Conservation (phyloP, 2,888 invertebrate genomes). For the Carabus problematicus region DNA sequence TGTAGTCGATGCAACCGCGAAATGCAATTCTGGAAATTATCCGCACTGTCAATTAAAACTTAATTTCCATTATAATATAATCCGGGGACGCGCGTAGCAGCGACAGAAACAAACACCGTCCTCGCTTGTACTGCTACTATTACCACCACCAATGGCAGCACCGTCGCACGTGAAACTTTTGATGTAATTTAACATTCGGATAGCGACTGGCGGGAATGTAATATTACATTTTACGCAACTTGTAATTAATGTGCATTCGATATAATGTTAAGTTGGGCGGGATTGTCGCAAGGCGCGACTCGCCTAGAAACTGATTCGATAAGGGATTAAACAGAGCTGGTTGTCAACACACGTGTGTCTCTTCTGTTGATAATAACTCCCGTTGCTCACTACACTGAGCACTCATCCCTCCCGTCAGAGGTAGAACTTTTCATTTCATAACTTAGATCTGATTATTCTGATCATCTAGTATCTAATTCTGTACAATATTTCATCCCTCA, state of each 20-base stretch:
- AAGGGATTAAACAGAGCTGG: no score
- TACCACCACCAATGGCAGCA: not conserved
- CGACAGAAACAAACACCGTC: slow-evolving; percentile 39
- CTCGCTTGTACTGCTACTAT: not conserved
- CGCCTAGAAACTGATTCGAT: no score
- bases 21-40: slow-evolving; percentile 46
- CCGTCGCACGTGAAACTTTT: slow-evolving; percentile 30
- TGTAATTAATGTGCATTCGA: slow-evolving; percentile 40
- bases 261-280: slow-evolving; percentile 1
- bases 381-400: no score
- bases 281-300: no score
- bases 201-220: slow-evolving; percentile 36
- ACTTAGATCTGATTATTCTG: no score
- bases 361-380: no score
- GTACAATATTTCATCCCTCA: no score
- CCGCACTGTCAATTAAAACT: slow-evolving; percentile 55
- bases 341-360: no score
- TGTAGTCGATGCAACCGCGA: slow-evolving; percentile 42
- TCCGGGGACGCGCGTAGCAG: slow-evolving; percentile 47
- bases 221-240: slow-evolving; percentile 41
- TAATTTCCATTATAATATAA: slow-evolving; percentile 55
- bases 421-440: no score
- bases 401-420: no score
- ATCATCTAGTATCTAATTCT: no score
- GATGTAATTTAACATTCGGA: slow-evolving; percentile 42